A percentile compares a stretch with the other conserved stretches of the same genome.
These are phyloP conservation scores for Laticauda laticaudata DNA, from an alignment of 2,113 vertebrate genomes.

Conservation along the genomic window DNA sequence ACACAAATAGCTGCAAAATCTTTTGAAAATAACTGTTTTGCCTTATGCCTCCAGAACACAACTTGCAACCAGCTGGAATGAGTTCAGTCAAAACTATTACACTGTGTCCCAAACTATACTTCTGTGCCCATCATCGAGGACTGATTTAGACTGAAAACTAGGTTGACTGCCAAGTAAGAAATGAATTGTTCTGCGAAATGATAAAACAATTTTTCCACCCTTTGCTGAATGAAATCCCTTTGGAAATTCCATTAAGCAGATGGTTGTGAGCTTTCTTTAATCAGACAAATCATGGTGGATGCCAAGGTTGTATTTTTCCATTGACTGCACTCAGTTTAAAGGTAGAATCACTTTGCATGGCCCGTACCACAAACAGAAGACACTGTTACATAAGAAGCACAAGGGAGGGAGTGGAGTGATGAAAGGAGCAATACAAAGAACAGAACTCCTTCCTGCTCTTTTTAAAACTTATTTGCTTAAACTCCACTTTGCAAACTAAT, in stretches of 20 bases:
- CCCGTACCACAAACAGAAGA: constrained; percentile 44
- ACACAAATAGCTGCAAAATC: neutral
- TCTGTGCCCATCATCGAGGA: constrained; percentile 51
- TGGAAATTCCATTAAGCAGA: constrained; percentile 59
- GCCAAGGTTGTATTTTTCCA: constrained; percentile 74
- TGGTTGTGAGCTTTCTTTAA: constrained; percentile 21
- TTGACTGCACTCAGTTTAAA: constrained; percentile 55
- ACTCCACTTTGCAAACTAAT: neutral
- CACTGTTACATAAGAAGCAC: constrained; percentile 24
- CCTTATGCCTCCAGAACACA: neutral
- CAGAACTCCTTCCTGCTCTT: constrained; percentile 30
- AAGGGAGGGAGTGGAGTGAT: neutral
- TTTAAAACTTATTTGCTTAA: neutral
- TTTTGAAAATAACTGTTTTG: neutral
- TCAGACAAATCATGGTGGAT: constrained; percentile 20
- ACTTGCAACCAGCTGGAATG: neutral
- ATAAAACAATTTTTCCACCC: constrained; percentile 54
- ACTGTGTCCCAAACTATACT: constrained; percentile 54
- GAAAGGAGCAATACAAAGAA: neutral
- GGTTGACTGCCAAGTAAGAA: constrained; percentile 61
- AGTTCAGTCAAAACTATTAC: neutral
- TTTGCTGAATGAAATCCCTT: constrained; percentile 54
- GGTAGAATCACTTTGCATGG: constrained; percentile 55
- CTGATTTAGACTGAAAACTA: constrained; percentile 53
- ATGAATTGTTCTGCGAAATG: constrained; percentile 63